Conservation (phyloP, 2,113 vertebrate genomes). For the Campylomormyrus tamandua region DNA sequence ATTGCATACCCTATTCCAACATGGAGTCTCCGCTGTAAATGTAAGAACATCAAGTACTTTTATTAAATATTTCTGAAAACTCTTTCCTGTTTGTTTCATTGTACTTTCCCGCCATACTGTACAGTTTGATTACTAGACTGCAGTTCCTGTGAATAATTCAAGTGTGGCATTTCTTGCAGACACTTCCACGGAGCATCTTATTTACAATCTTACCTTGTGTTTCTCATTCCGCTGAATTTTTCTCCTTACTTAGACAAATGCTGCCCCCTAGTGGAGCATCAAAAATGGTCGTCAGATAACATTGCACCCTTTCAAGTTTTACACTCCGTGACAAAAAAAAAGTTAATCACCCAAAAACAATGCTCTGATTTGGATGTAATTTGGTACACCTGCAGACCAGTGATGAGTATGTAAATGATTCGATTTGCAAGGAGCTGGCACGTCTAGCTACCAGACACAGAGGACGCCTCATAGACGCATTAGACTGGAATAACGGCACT, state of each 20-base stretch:
- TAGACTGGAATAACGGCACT: too few species aligned
- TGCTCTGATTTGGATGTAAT: too few species aligned
- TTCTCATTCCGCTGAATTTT: not conserved
- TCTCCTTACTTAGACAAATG: not conserved
- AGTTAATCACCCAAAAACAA: too few species aligned
- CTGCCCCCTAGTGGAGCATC: not conserved
- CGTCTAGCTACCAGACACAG: too few species aligned
- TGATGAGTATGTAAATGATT: too few species aligned
- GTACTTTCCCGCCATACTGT: not conserved
- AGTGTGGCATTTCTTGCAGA: not conserved
- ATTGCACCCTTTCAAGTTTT: not conserved
- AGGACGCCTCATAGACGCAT: too few species aligned
- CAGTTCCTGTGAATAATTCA: not conserved
- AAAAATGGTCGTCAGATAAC: not conserved
- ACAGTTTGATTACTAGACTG: not conserved
- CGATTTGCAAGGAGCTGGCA: too few species aligned
- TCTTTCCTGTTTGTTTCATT: slow-evolving; percentile 15
- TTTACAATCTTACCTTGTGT: not conserved
- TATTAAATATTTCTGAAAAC: slow-evolving; percentile 65
- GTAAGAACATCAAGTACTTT: slow-evolving; percentile 67
- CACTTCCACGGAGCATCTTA: not conserved
- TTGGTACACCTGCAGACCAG: too few species aligned
- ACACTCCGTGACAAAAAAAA: too few species aligned
- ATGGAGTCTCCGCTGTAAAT: slow-evolving; percentile 65
- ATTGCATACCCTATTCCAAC: slow-evolving; percentile 57